A percentile compares a stretch with the other conserved stretches of the same genome.
phyloP scores from a whole-genome alignment of 2,113 vertebrate genomes.

The Erpornis zantholeuca region DNA sequence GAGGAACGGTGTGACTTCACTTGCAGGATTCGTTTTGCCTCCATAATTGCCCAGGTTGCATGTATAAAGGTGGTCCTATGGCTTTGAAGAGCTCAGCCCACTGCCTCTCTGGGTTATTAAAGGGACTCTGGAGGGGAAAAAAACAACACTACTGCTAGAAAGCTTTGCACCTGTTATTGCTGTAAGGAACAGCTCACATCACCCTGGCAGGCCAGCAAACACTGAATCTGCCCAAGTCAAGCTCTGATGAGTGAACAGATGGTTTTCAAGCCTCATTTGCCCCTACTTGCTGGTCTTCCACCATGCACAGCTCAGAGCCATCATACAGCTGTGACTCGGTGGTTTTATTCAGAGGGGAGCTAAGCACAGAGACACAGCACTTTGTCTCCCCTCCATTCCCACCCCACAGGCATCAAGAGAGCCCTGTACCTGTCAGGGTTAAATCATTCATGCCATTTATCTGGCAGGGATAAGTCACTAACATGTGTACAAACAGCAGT shows the following conservation, averaged over 20 bases:
- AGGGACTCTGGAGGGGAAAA: not conserved
- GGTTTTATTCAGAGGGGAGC: not conserved
- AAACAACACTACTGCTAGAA: not conserved
- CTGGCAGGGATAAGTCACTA: not conserved
- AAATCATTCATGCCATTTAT: not conserved
- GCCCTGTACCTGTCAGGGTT: not conserved
- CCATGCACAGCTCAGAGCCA: not conserved
- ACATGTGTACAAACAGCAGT: not conserved
- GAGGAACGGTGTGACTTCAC: not conserved
- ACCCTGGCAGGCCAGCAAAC: not conserved
- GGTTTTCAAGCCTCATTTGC: conserved; percentile 41
- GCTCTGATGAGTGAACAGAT: not conserved
- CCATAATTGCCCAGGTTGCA: not conserved
- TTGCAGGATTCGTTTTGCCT: not conserved
- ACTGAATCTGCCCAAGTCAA: not conserved
- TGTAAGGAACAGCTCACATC: not conserved
- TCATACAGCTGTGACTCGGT: fast-evolving
- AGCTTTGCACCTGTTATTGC: not conserved
- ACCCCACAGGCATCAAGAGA: not conserved
- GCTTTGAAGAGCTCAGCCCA: not conserved
- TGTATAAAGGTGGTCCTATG: fast-evolving
- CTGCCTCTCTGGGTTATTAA: not conserved
- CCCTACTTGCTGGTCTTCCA: not conserved
- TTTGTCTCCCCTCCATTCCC: not conserved
- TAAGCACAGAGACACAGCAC: not conserved